phyloP scores from a whole-genome alignment of 2,113 vertebrate species.

The Odobenus rosmarus region DNA sequence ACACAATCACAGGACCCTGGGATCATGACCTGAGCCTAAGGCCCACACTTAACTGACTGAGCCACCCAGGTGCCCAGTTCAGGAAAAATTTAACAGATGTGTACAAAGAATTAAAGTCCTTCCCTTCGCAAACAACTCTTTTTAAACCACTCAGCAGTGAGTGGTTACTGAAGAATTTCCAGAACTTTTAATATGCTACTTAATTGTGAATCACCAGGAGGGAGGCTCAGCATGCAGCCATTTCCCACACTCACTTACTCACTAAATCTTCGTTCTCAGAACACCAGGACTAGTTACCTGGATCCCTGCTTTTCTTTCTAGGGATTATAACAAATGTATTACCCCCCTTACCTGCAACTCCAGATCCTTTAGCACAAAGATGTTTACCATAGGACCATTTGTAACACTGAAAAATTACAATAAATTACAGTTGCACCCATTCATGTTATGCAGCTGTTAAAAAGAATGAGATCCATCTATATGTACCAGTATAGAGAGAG shows the following conservation, averaged over 20 bases:
- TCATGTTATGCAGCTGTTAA: background rate
- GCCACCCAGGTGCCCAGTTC: background rate
- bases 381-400: background rate
- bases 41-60: background rate
- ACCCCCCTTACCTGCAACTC: background rate
- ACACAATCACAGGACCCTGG: background rate
- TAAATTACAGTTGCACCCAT: slow-evolving; percentile 28
- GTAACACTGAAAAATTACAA: background rate
- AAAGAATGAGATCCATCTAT: background rate
- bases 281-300: background rate
- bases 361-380: background rate
- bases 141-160: slow-evolving; percentile 42
- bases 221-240: background rate
- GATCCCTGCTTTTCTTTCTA: background rate
- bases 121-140: slow-evolving; percentile 24
- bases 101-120: slow-evolving; percentile 47
- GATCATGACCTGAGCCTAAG: background rate
- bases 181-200: slow-evolving; percentile 45
- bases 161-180: slow-evolving; percentile 30
- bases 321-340: background rate
- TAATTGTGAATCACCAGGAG: slow-evolving; percentile 9
- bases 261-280: background rate
- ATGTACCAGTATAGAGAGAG: background rate
- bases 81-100: slow-evolving; percentile 36
- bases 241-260: background rate